phyloP scores from a whole-genome alignment of 2,113 vertebrate species.

The Brienomyrus longianalis region DNA sequence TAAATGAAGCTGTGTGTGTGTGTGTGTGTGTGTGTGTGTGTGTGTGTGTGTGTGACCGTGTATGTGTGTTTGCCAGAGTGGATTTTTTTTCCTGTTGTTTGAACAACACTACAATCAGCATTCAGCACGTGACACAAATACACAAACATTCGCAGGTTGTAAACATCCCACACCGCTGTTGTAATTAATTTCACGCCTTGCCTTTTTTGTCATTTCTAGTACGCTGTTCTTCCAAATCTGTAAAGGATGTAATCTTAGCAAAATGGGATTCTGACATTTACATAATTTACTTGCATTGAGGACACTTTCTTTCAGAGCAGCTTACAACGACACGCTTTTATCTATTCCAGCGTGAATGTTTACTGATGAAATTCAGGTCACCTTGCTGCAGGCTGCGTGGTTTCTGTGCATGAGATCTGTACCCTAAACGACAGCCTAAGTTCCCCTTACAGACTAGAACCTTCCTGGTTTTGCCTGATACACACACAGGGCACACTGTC shows the following conservation, averaged over 20 bases:
- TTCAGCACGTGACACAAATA: background rate
- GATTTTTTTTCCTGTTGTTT: background rate
- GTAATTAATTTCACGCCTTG: background rate
- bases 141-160: background rate
- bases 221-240: background rate
- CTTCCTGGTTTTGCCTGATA: background rate
- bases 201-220: background rate
- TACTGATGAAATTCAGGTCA: slow-evolving; percentile 1
- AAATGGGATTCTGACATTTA: background rate
- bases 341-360: background rate
- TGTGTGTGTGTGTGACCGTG: background rate
- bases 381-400: background rate
- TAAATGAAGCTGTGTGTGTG: background rate
- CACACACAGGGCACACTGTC: background rate
- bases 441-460: background rate
- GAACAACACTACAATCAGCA: background rate
- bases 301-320: background rate
- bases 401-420: background rate
- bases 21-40: background rate
- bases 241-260: background rate
- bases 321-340: background rate
- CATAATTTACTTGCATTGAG: background rate
- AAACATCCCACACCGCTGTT: background rate
- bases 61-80: background rate
- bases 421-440: background rate